A percentile compares a stretch with the other conserved stretches of the same genome.
phyloP scores from a whole-genome alignment of 2,888 invertebrate genomes.

The Furcula furcula region DNA sequence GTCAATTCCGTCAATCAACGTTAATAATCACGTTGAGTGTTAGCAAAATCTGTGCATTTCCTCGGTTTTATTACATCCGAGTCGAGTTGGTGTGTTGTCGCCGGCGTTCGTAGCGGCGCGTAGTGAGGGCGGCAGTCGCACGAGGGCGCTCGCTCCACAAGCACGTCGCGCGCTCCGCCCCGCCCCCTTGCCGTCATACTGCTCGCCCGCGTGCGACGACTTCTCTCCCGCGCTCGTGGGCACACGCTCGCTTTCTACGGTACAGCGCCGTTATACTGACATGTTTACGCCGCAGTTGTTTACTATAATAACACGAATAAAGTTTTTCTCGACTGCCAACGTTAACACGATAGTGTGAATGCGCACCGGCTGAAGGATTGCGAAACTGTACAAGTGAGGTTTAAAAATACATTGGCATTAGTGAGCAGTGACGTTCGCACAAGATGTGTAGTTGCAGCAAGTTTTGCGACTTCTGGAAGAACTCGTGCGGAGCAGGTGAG shows the following conservation, averaged over 20 bases:
- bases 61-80: slow-evolving; percentile 45
- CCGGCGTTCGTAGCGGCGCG: slow-evolving; percentile 8
- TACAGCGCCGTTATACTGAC: slow-evolving; percentile 63
- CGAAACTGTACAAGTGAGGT: slow-evolving; percentile 80
- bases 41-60: slow-evolving; percentile 55
- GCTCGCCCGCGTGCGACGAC: slow-evolving; percentile 44
- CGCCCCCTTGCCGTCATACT: slow-evolving; percentile 29
- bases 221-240: slow-evolving; percentile 37
- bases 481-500: slow-evolving; percentile 78
- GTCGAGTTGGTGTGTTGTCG: slow-evolving; percentile 12
- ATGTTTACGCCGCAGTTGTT: slow-evolving; percentile 55
- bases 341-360: slow-evolving; percentile 59
- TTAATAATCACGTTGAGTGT: slow-evolving; percentile 38
- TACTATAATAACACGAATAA: slow-evolving; percentile 50
- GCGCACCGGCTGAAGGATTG: slow-evolving; percentile 68
- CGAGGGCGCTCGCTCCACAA: slow-evolving; percentile 62
- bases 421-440: slow-evolving; percentile 65
- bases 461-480: slow-evolving; percentile 77
- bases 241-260: slow-evolving; percentile 63
- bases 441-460: slow-evolving; percentile 78
- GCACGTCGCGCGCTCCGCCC: slow-evolving; percentile 51
- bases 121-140: slow-evolving; percentile 49
- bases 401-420: slow-evolving; percentile 79
- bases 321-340: slow-evolving; percentile 55
- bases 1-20: slow-evolving; percentile 39